A percentile compares a stretch with the other conserved stretches of the same genome.
Evolutionary conservation across 1,140 invertebrate genomes (phyloP).

Genomic region (Drosophila carrolli): DNA sequence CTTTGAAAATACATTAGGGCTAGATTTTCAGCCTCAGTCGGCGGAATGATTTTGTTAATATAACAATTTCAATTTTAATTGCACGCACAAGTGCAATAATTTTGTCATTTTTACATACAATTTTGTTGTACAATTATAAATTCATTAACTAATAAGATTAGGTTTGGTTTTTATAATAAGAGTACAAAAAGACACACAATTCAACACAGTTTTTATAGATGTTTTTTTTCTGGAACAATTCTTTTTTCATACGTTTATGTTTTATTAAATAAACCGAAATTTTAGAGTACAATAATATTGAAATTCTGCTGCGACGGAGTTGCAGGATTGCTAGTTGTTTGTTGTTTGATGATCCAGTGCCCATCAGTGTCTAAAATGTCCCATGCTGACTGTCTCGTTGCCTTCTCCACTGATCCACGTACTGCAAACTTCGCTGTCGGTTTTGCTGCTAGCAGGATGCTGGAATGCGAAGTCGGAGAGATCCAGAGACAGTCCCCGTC

Average conservation of each 20-base stretch:
- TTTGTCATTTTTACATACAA: conserved; percentile 62
- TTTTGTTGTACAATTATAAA: conserved; percentile 74
- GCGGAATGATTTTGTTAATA: conserved; percentile 67
- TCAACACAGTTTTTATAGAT: conserved; percentile 66
- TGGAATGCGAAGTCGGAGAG: conserved; percentile 5
- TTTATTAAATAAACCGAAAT: conserved; percentile 85
- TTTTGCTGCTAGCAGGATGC: conserved; percentile 1
- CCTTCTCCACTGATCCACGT: conserved; percentile 12
- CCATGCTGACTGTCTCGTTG: conserved; percentile 23
- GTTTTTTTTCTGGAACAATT: conserved; percentile 52
- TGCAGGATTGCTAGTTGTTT: conserved; percentile 37
- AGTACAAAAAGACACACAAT: conserved; percentile 81
- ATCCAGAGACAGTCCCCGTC: conserved; percentile 17
- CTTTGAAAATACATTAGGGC: conserved; percentile 60
- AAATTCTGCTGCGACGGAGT: conserved; percentile 72
- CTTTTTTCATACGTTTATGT: conserved; percentile 75
- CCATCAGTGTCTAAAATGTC: conserved; percentile 41
- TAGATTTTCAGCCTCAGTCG: conserved; percentile 55
- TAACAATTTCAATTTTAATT: conserved; percentile 70
- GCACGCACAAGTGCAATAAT: conserved; percentile 37
- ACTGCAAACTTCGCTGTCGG: neutral
- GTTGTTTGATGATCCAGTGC: conserved; percentile 32
- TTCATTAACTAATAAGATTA: conserved; percentile 54
- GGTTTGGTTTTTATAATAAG: conserved; percentile 41
- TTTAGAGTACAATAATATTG: conserved; percentile 84